A percentile compares a stretch with the other conserved stretches of the same genome.
phyloP scores from a whole-genome alignment of 2,888 invertebrate species.

The Lumbricus terrestris region DNA sequence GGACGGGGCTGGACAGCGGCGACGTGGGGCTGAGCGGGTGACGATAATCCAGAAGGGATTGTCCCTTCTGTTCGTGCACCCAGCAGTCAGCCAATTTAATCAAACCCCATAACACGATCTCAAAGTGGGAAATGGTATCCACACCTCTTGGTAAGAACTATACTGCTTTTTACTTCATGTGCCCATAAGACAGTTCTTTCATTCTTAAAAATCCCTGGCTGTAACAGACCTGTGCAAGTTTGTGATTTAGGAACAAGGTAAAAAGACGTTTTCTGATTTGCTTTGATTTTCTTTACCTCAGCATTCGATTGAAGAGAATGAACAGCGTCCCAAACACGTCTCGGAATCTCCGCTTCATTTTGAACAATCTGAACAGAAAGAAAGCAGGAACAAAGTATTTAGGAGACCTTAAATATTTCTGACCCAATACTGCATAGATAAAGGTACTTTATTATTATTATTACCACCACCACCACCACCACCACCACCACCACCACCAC shows the following conservation, averaged over 20 bases:
- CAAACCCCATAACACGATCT: background rate
- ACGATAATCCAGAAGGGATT: background rate
- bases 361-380: slow-evolving; percentile 63
- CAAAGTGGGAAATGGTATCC: background rate
- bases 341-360: slow-evolving; percentile 76
- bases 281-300: slow-evolving; percentile 58
- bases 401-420: background rate
- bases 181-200: background rate
- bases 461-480: no score
- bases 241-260: background rate
- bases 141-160: background rate
- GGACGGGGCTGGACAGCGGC: background rate
- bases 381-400: background rate
- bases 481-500: no score
- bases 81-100: no score
- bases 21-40: background rate
- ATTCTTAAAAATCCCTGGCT: background rate
- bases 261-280: background rate
- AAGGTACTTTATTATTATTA: no score
- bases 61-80: background rate
- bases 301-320: slow-evolving; percentile 77
- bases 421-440: no score
- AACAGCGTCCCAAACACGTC: slow-evolving; percentile 82
- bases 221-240: background rate
- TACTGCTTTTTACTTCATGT: background rate